Evolutionary conservation across 2,797 vertebrate species (phyloP).

Genomic region (Malacoctenus gilli): DNA sequence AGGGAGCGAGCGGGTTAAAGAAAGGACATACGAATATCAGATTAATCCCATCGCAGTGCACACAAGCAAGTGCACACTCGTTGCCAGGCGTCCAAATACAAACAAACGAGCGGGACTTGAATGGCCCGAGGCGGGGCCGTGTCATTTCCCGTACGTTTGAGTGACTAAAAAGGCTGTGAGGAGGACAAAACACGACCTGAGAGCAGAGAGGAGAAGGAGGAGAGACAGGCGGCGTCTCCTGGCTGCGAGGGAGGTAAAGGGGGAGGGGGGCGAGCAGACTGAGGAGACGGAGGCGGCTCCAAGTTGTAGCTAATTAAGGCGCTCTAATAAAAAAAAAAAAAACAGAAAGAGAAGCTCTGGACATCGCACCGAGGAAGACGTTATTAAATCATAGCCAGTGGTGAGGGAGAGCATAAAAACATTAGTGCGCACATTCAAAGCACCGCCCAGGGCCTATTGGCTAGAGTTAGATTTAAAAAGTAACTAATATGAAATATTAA

Average conservation of each 20-base stretch:
- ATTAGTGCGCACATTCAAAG: constrained; percentile 72
- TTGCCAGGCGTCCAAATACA: constrained; percentile 16
- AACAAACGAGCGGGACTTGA: constrained; percentile 39
- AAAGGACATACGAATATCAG: constrained; percentile 49
- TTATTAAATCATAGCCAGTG: constrained; percentile 81
- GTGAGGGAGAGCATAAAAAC: constrained; percentile 65
- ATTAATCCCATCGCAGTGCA: constrained; percentile 21
- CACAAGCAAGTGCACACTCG: constrained; percentile 13
- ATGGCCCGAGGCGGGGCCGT: constrained; percentile 36
- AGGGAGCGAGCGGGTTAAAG: constrained; percentile 40
- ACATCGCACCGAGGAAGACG: constrained; percentile 64
- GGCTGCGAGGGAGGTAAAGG: constrained; percentile 4
- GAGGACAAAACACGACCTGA: constrained; percentile 23
- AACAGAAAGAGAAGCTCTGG: constrained; percentile 58
- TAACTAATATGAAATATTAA: constrained; percentile 81
- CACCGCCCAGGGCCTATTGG: constrained; percentile 62
- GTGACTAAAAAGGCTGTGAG: constrained; percentile 34
- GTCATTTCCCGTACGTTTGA: constrained; percentile 56
- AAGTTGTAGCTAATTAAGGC: constrained; percentile 79
- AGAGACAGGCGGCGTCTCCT: constrained; percentile 9
- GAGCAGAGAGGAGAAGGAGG: constrained; percentile 6
- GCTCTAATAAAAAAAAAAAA: constrained; percentile 65
- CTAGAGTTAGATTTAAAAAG: constrained; percentile 78
- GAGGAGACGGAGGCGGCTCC: constrained; percentile 26
- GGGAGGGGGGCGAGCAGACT: neutral